Conservation (phyloP, 2,113 vertebrate species). For the Vidua chalybeata region DNA sequence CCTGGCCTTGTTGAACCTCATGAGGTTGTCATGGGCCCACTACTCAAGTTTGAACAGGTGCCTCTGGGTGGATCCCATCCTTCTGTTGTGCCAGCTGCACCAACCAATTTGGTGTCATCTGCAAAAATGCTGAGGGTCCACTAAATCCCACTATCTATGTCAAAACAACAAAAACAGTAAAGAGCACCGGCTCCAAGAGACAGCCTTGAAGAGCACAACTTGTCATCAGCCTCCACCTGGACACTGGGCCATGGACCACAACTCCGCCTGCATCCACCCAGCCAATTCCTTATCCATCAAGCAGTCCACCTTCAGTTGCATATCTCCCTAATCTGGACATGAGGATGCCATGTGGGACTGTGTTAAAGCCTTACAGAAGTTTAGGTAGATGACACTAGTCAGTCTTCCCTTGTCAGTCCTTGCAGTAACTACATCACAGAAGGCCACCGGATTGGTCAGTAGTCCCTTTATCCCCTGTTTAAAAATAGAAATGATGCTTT, state of each 20-base stretch:
- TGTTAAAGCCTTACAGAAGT: background rate
- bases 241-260: background rate
- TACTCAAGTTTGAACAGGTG: too few species aligned
- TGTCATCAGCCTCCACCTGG: too few species aligned
- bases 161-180: too few species aligned
- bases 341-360: rapidly evolving
- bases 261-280: background rate
- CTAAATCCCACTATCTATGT: background rate
- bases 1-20: background rate
- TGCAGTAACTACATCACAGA: background rate
- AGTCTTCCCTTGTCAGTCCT: background rate
- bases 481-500: background rate
- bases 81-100: too few species aligned
- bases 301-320: background rate
- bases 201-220: background rate
- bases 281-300: background rate
- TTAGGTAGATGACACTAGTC: background rate
- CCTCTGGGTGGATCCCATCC: background rate
- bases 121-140: background rate
- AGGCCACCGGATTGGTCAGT: background rate
- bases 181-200: background rate
- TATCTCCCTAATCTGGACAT: background rate
- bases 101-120: background rate
- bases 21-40: too few species aligned
- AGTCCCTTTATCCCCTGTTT: background rate